A percentile compares a stretch with the other conserved stretches of the same genome.
Conservation (phyloP, 2,797 vertebrate species). For the Lepus townsendii region DNA sequence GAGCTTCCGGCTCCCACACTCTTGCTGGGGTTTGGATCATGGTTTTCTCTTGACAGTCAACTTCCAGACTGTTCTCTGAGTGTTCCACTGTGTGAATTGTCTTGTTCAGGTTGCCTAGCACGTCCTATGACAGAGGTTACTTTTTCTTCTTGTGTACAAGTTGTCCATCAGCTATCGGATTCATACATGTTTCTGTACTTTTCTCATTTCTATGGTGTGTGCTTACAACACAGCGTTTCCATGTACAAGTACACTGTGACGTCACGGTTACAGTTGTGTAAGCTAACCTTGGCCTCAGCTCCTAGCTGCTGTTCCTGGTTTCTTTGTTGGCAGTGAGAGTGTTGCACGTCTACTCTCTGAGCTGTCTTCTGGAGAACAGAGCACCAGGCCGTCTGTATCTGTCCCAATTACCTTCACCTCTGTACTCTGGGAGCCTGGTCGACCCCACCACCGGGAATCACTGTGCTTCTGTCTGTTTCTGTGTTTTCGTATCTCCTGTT, state of each 20-base stretch:
- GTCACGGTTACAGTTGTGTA: not conserved
- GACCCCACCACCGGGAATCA: too few relatives aligned
- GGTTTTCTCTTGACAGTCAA: not conserved
- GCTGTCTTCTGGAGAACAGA: too few relatives aligned
- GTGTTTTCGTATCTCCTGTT: not conserved
- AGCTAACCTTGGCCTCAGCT: not conserved
- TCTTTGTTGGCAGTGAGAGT: not conserved
- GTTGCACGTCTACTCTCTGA: not conserved
- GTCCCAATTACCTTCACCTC: not conserved
- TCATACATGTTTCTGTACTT: not conserved
- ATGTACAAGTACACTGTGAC: not conserved
- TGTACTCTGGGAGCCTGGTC: fast-evolving
- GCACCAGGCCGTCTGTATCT: too few relatives aligned
- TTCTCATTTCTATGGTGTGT: not conserved
- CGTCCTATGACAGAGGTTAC: fast-evolving
- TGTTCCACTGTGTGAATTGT: fast-evolving
- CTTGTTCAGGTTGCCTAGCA: too few relatives aligned
- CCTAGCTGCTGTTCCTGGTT: not conserved
- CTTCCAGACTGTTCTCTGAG: not conserved
- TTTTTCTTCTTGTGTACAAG: not conserved
- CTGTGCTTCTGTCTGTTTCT: not conserved
- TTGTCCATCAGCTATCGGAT: not conserved
- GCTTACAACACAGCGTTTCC: not conserved
- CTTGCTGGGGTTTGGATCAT: not conserved
- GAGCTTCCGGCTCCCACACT: not conserved